A percentile compares a stretch with the other conserved stretches of the same genome.
phyloP scores from a whole-genome alignment of 2,888 invertebrate genomes.

The Eupithecia subfuscata region DNA sequence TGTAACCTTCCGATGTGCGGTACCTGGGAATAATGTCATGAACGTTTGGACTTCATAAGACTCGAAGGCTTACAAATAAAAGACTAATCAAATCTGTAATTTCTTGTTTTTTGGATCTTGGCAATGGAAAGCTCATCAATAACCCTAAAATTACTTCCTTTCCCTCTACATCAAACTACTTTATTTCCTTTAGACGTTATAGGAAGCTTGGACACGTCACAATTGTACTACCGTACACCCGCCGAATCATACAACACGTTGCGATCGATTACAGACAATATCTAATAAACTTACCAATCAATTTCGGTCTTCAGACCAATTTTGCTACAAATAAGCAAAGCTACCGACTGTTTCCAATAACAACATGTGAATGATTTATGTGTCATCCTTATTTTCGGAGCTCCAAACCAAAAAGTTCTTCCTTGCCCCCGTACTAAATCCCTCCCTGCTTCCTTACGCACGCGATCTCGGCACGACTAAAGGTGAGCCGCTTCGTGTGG shows the following conservation, averaged over 20 bases:
- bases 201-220: too few relatives aligned
- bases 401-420: neutral
- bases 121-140: too few relatives aligned
- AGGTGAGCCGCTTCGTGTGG: conserved; percentile 23
- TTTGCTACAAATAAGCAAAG: neutral
- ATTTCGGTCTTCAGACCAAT: neutral
- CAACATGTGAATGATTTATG: neutral
- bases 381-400: neutral
- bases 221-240: too few relatives aligned
- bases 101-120: neutral
- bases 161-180: too few relatives aligned
- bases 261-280: too few relatives aligned
- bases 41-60: neutral
- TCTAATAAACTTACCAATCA: too few relatives aligned
- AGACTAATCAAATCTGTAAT: neutral
- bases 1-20: neutral
- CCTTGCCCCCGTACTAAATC: conserved; percentile 5
- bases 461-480: conserved; percentile 29
- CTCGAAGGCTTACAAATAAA: neutral
- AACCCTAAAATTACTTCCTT: too few relatives aligned
- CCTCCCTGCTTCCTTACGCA: conserved; percentile 19
- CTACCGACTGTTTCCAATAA: neutral
- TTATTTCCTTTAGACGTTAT: too few relatives aligned
- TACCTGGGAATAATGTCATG: neutral
- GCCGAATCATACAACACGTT: too few relatives aligned